Percentiles rank a stretch among this genome's conserved stretches.
phyloP scores from a whole-genome alignment of 2,797 vertebrate genomes.

The Lagocephalus sceleratus region DNA sequence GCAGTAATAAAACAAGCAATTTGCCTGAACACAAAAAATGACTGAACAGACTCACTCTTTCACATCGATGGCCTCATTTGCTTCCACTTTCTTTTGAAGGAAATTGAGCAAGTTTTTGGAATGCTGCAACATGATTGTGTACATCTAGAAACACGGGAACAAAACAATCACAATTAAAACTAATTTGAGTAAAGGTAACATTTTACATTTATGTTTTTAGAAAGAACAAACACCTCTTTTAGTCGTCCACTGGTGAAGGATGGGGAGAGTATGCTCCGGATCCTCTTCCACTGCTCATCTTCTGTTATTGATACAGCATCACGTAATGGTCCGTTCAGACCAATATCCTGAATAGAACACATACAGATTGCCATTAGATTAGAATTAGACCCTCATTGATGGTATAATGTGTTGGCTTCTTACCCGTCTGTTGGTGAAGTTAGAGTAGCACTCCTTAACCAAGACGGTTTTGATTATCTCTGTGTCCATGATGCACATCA shows the following conservation, averaged over 20 bases:
- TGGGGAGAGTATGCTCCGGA: slow-evolving; percentile 73
- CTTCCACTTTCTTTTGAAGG: slow-evolving; percentile 56
- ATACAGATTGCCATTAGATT: not conserved
- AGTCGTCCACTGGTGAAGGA: slow-evolving; percentile 79
- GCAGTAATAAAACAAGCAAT: no score
- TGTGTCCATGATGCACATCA: slow-evolving; percentile 73
- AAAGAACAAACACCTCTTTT: slow-evolving; percentile 69
- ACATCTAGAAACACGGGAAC: slow-evolving; percentile 61
- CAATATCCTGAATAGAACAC: slow-evolving; percentile 54
- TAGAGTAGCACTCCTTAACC: slow-evolving; percentile 78
- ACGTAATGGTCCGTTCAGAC: slow-evolving; percentile 65
- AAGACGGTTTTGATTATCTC: slow-evolving; percentile 75
- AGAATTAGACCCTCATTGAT: no score
- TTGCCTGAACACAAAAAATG: no score
- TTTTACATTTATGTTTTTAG: not conserved
- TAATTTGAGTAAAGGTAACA: no score
- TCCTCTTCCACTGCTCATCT: slow-evolving; percentile 79
- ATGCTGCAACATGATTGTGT: slow-evolving; percentile 68
- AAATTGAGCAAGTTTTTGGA: slow-evolving; percentile 59
- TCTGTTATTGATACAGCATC: slow-evolving; percentile 43
- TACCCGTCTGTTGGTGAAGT: slow-evolving; percentile 78
- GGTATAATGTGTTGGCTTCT: no score
- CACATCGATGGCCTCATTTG: no score
- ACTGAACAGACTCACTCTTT: slow-evolving; percentile 72
- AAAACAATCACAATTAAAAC: no score